Base-by-base conservation (phyloP, 2,888 invertebrate genomes). In the Euzetes globulus region DNA sequence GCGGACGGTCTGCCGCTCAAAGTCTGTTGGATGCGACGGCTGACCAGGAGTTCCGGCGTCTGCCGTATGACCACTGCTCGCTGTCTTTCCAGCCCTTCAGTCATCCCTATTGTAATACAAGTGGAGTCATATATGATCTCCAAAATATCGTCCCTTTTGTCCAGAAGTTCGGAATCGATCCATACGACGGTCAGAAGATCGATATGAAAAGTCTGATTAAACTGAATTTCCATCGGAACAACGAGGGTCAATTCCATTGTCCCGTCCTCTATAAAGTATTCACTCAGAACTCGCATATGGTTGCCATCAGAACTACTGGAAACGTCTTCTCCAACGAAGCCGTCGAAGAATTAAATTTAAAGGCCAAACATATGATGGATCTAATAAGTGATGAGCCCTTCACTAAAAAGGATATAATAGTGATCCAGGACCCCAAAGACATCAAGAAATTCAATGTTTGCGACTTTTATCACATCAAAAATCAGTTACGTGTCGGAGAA, bases 301-400 rank as follows among this genome's bases (percentile, higher is more conserved):
- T 94, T 27, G 91, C 93, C 0, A 88, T 97, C 76, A 88, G 87
- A 73, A 88, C 88, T 0, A 95, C 94, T 11, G 99, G 99, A 33
- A 98, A 99, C 87, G 96, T 99, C 0, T 99, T 90, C 83, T 91
- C 91, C 0, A 88, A 90, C 85, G 97, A 99, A 87, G 96, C 97
- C 0, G 88, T 98, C 55, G 94, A 97, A 80, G 92, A 96, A 80
- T 86, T 99, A 52, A 99, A 99, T 82, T 88, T 99, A 72, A 99
- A 97, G 83, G 88, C 91, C 1, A 91, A 91, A 79, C 94, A 94
- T 81, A 95, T 91, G 89, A 83, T 75, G 71, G 99, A 99, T 84
- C 87, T 99, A 50, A 85, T 99, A 15, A 90, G 88, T 78, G 97
- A 98, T 82, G 88, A 89, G 78, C 88, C 93, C 0, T 99, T 98